These are phyloP conservation scores for Mobula birostris DNA, from an alignment of 2,113 vertebrate species.

Conservation along the genomic window DNA sequence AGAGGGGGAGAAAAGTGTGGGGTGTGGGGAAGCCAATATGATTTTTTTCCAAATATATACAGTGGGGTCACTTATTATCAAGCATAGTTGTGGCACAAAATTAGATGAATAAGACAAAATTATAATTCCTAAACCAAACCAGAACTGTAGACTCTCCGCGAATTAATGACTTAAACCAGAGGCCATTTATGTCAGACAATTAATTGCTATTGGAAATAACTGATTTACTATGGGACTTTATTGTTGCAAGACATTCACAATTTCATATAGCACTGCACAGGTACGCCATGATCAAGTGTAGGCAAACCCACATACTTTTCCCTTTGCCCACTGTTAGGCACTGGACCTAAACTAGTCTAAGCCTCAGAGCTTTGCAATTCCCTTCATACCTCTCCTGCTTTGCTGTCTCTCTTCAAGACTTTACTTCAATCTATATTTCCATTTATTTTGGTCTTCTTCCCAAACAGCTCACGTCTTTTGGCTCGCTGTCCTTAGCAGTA, in stretches of 20 bases:
- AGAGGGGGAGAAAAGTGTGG: no score
- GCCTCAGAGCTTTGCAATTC: no score
- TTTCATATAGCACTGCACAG: no score
- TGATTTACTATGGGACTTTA: neutral
- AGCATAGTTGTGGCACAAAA: neutral
- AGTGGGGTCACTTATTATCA: neutral
- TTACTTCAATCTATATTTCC: neutral
- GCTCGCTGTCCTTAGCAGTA: neutral
- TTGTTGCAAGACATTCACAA: neutral
- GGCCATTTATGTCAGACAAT: neutral
- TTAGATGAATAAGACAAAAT: neutral
- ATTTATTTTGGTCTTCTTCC: neutral
- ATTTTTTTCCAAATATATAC: neutral
- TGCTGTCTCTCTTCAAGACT: neutral
- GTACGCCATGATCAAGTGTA: no score
- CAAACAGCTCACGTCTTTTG: neutral
- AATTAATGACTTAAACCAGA: neutral
- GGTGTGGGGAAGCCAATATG: neutral
- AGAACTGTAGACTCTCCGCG: neutral
- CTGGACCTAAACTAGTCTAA: no score
- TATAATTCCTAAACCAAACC: neutral
- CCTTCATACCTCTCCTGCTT: no score
- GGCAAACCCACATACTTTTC: no score
- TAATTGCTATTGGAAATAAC: neutral
- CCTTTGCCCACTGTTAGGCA: no score